Evolutionary conservation across 2,113 vertebrate genomes (phyloP).

Genomic region (Labrus mixtus): DNA sequence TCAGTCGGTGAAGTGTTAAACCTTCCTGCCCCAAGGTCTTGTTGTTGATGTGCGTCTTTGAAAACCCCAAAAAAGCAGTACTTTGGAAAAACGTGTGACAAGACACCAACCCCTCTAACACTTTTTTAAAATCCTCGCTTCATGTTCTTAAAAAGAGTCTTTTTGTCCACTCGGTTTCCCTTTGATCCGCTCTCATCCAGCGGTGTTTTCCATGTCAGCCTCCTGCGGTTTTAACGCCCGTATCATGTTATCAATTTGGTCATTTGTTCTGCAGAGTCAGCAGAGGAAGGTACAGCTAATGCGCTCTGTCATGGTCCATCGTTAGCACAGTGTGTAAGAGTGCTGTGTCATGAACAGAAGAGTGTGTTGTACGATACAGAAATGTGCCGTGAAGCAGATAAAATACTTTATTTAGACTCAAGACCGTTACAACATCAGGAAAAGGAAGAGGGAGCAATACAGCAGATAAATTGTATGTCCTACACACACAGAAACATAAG

Average conservation of each 20-base stretch:
- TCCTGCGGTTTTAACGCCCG: constrained; percentile 9
- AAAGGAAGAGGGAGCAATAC: background rate
- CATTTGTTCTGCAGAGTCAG: constrained; percentile 56
- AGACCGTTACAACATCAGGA: background rate
- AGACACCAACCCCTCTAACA: no score
- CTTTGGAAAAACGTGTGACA: no score
- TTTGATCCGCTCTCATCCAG: background rate
- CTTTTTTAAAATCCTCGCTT: background rate
- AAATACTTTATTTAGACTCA: background rate
- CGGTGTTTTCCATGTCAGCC: constrained; percentile 23
- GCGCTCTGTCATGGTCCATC: constrained; percentile 33
- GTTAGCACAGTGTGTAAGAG: background rate
- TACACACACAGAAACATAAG: background rate
- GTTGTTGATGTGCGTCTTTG: background rate
- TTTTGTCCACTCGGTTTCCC: background rate
- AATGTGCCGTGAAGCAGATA: background rate
- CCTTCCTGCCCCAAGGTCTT: background rate
- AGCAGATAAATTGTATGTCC: background rate
- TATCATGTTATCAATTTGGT: constrained; percentile 42
- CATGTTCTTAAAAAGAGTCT: background rate
- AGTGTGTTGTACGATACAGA: background rate
- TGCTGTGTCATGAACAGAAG: constrained; percentile 21
- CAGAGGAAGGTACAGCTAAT: constrained; percentile 43
- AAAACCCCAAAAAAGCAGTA: no score
- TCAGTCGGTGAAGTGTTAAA: background rate